Evolutionary conservation across 2,113 vertebrate species (phyloP).

Genomic region (Rousettus leschenaultii): DNA sequence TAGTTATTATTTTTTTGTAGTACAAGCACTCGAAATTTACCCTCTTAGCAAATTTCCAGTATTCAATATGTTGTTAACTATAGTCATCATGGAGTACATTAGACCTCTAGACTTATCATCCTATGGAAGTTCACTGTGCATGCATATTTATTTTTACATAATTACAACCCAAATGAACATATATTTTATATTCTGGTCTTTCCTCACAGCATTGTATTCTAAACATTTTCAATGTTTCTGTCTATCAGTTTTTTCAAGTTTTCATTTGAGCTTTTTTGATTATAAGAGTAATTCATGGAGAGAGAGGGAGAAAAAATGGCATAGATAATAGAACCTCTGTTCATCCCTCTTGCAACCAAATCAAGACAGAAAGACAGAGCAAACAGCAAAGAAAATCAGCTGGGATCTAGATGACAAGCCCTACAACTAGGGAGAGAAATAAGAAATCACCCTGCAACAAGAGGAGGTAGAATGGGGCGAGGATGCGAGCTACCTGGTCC

Average conservation of each 20-base stretch:
- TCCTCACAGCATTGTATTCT: not conserved
- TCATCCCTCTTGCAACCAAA: no score
- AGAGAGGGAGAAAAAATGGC: no score
- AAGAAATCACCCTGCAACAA: no score
- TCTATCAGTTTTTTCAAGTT: not conserved
- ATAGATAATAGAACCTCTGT: no score
- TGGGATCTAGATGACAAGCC: no score
- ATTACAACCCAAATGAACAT: slow-evolving; percentile 1
- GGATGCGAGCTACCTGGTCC: no score
- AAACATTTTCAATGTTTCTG: not conserved
- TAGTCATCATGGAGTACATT: not conserved
- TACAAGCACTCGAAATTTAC: not conserved
- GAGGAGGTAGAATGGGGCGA: no score
- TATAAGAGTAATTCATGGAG: not conserved
- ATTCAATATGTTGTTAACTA: not conserved
- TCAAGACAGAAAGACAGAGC: no score
- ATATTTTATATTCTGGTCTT: not conserved
- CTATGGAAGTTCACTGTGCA: not conserved
- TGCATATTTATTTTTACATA: not conserved
- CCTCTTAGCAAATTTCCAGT: not conserved
- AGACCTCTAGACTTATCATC: not conserved
- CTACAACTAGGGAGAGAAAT: no score
- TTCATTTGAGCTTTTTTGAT: slow-evolving; percentile 7
- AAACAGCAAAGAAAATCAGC: no score
- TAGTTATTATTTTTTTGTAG: not conserved